Evolutionary conservation across 64 coral and sea anemone genomes (phyloP).

Genomic region (Pocillopora verrucosa): DNA sequence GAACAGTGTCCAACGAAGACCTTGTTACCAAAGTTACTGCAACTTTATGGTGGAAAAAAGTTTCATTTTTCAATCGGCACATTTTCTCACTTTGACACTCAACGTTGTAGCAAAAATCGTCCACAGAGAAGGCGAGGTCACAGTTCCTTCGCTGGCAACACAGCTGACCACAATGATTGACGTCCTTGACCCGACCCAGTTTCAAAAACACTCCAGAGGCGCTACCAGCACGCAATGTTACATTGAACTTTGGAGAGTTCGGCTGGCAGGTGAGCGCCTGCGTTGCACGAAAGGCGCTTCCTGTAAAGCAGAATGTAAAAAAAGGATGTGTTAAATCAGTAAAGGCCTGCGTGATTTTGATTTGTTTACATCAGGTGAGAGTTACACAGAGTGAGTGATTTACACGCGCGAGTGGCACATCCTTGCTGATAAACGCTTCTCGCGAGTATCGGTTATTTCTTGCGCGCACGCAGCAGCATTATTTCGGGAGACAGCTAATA

Average conservation of each 20-base stretch:
- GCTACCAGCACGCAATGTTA: conserved; percentile 62
- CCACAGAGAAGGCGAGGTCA: conserved; percentile 65
- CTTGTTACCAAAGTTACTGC: conserved; percentile 9
- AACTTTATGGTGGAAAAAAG: conserved; percentile 21
- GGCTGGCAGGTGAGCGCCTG: conserved; percentile 26
- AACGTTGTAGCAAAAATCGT: conserved; percentile 70
- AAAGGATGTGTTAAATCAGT: background rate
- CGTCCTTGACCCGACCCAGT: conserved; percentile 52
- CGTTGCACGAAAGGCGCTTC: background rate
- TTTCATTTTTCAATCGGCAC: conserved; percentile 36
- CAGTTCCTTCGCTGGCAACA: conserved; percentile 50
- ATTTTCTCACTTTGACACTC: conserved; percentile 64
- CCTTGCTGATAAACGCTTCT: no score
- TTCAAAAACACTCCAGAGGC: conserved; percentile 60
- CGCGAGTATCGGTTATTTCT: no score
- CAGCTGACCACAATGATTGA: conserved; percentile 44
- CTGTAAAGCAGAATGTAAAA: background rate
- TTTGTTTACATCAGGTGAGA: no score
- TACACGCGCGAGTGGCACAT: no score
- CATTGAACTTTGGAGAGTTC: background rate
- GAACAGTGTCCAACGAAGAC: background rate
- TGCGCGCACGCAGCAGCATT: no score
- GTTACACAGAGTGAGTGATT: no score
- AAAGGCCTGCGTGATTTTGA: background rate
- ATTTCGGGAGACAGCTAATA: no score